A percentile compares a stretch with the other conserved stretches of the same genome.
Conservation (phyloP, 2,113 vertebrate species). For the Leuciscus idus region DNA sequence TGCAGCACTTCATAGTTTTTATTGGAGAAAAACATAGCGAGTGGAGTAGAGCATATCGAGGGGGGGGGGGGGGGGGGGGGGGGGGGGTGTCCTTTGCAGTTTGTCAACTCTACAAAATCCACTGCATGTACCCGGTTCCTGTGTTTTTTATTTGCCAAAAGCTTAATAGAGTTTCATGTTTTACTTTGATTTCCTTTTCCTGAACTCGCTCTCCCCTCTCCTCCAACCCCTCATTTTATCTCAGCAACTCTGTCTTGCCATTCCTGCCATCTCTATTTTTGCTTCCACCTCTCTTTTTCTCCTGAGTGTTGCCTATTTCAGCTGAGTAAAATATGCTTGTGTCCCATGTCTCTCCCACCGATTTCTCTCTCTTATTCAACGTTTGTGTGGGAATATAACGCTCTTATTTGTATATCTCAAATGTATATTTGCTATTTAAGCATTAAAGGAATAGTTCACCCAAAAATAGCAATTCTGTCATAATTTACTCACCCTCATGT, state of each 20-base stretch:
- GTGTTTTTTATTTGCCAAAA: background rate
- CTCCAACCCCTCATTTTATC: background rate
- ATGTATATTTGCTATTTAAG: background rate
- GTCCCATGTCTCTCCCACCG: conserved; percentile 22
- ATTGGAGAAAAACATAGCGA: too few species aligned
- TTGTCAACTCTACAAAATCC: background rate
- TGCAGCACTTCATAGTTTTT: too few species aligned
- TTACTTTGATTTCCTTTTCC: background rate
- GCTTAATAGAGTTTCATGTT: background rate
- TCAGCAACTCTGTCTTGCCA: background rate
- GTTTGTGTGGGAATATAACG: conserved; percentile 1
- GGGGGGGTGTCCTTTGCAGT: too few species aligned
- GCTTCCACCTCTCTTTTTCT: conserved; percentile 7
- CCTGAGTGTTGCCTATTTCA: conserved; percentile 2
- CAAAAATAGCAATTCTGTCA: background rate
- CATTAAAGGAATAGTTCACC: background rate
- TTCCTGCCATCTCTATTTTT: conserved; percentile 29
- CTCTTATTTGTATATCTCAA: background rate
- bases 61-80: too few species aligned
- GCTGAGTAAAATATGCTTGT: conserved; percentile 8
- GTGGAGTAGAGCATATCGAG: too few species aligned
- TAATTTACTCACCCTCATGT: background rate
- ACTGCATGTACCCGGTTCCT: background rate
- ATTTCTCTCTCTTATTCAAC: background rate
- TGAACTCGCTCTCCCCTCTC: background rate